Base-by-base conservation (phyloP, 2,888 invertebrate genomes). In the Pimpla rufipes region DNA sequence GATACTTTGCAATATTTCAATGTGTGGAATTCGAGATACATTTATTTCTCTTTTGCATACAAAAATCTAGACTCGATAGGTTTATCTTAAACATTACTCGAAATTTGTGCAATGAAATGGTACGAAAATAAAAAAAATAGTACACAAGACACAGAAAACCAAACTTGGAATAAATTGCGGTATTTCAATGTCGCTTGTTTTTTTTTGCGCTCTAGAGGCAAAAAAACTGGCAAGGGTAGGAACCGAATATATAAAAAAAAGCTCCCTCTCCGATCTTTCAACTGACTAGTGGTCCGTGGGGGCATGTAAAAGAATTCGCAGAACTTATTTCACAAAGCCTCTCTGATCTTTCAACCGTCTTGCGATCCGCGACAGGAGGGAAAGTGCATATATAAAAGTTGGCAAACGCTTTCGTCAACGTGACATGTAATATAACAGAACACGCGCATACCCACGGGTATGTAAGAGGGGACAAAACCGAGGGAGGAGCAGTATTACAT, bases 341-440 rank as follows among this genome's bases (percentile, higher is more conserved):
- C 29, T 23, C 29, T 57, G 57, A 55, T 57, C 29, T 29, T 57
- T n/a, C 29, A 57, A 29, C n/a, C 29, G 50, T 7, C 50, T 52
- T 18, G 50, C 18, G 50, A 21, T 18, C 50, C 5, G 21, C 55
- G n/a, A 29, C 2, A 13, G n/a, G 29, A 59, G 16, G 8, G 29
- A 16, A 59, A 37, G 1, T n/a, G 59, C 2, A 37, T 16, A 37
- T 16, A 23, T 55, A 16, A 59, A 35, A 59, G 35, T 59, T 59
- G 29, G 37, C 35, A n/a, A 35, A 37, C 8, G 16, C 10, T 59
- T 35, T 5, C 2, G 59, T 37, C 8, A 37, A 59, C 16, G 3
- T 37, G 37, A n/a, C n/a, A n/a, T 59, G 29, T 18, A n/a, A 8
- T 18, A 11, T 7, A 8, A 8, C 18, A 11, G 50, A 1, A n/a